Evolutionary conservation across 2,113 vertebrate species (phyloP), one percentile per base, ranked within the genome.

Genomic region (Picathartes gymnocephalus): DNA sequence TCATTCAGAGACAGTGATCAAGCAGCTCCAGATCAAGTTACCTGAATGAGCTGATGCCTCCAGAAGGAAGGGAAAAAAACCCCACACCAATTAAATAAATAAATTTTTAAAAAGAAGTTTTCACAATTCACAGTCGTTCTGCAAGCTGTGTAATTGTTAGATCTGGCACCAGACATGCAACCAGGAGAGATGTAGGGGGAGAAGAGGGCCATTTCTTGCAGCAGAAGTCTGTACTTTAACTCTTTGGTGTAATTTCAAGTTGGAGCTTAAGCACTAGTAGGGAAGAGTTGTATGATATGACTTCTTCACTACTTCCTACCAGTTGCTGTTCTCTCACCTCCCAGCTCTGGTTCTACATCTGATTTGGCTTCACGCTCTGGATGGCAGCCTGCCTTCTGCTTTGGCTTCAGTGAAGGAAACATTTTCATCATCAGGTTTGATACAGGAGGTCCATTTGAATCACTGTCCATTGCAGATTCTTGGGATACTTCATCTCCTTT

Each of bases 381-480:
- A 6, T 60, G 88, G 94, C 96, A 95, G 74, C 95, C 90, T 81
- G 96, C 91, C 64, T 98, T 98, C 56, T 96, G 84, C 88, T 98
- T 99, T 0, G 97, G 97, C 96, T 98, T 99, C 94, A 99, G 97
- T 6, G 98, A 98, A 86, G 99, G 99, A 95, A 99, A 99, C 47
- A 99, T 86, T 85, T 98, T 98, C 16, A 98, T 95, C 98, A 99
- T 98, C 89, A 99, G 97, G 78, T 98, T 98, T 19, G 99, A 99
- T 24, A 97, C 82, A 17, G 98, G 98, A 78, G 98, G 98, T 80
- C 96, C 76, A 15, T 95, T 97, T 53, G 90, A 48, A 62, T 92
- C 94, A 62, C 92, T 78, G 37, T 85, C 91, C 37, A 70, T 66
- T 40, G 71, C 84, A 66, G 79, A 77, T 44, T 92, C 60, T 25